These are phyloP conservation scores for Pycnomerus fuliginosus DNA, from an alignment of 2,888 invertebrate genomes.

Conservation along the genomic window DNA sequence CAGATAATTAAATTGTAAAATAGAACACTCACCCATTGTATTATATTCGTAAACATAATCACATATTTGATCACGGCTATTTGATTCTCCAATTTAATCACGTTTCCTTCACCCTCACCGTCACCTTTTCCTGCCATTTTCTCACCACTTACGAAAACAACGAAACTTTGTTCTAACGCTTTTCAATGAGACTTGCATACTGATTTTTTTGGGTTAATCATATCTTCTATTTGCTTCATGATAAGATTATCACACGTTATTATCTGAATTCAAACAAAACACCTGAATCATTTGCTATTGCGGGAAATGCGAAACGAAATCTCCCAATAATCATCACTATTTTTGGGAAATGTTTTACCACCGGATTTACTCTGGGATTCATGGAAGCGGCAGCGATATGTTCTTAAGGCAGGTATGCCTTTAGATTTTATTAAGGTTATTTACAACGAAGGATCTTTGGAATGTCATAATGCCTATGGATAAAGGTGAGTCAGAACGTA, in stretches of 20 bases:
- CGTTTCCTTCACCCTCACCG: constrained; percentile 58
- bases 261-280: constrained; percentile 20
- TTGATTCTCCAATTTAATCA: constrained; percentile 68
- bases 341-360: no score
- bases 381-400: no score
- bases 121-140: constrained; percentile 61
- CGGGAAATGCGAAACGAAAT: no score
- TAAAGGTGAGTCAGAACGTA: no score
- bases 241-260: constrained; percentile 34
- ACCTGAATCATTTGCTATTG: constrained; percentile 21
- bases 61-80: constrained; percentile 81
- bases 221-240: constrained; percentile 35
- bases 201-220: constrained; percentile 29
- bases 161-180: constrained; percentile 1
- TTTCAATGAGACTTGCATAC: constrained; percentile 10
- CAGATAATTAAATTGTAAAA: no score
- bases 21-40: constrained; percentile 69
- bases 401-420: no score
- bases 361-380: no score
- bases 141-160: constrained; percentile 5
- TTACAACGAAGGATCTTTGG: no score
- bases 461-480: no score
- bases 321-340: no score
- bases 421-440: no score
- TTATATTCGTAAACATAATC: constrained; percentile 76